Evolutionary conservation across 2,888 invertebrate species (phyloP).

Genomic region (Sminthurides aquaticus): DNA sequence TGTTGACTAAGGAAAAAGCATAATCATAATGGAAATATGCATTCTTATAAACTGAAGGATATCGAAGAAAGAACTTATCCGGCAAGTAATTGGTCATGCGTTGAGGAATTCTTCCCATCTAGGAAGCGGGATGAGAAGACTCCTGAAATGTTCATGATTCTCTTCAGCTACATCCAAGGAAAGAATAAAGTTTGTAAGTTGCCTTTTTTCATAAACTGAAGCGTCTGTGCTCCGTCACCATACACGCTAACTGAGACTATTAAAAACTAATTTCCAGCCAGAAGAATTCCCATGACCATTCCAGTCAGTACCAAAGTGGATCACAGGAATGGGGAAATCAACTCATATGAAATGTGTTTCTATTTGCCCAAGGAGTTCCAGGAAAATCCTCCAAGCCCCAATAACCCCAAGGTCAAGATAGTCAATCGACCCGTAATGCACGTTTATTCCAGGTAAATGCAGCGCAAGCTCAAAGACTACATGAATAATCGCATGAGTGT

Average conservation of each 20-base stretch:
- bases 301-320: slow-evolving; percentile 39
- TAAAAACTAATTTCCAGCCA: slow-evolving; percentile 16
- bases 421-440: slow-evolving; percentile 36
- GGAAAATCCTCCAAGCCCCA: slow-evolving; percentile 33
- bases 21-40: neutral
- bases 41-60: slow-evolving; percentile 26
- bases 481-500: no score
- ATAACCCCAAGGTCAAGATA: slow-evolving; percentile 30
- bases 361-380: slow-evolving; percentile 38
- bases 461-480: no score
- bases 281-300: slow-evolving; percentile 40
- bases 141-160: slow-evolving; percentile 38
- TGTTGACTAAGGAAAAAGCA: neutral
- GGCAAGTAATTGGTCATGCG: slow-evolving; percentile 38
- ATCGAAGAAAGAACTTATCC: slow-evolving; percentile 38
- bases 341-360: slow-evolving; percentile 42
- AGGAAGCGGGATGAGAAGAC: slow-evolving; percentile 30
- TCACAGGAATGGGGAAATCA: slow-evolving; percentile 39
- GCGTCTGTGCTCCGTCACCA: neutral
- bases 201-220: neutral
- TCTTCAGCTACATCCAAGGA: slow-evolving; percentile 36
- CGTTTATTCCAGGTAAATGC: slow-evolving; percentile 38
- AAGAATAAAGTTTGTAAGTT: slow-evolving; percentile 36
- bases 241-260: neutral
- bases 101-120: slow-evolving; percentile 33